phyloP scores from a whole-genome alignment of 1,140 invertebrate species.

The Trichomalopsis sarcophagae region DNA sequence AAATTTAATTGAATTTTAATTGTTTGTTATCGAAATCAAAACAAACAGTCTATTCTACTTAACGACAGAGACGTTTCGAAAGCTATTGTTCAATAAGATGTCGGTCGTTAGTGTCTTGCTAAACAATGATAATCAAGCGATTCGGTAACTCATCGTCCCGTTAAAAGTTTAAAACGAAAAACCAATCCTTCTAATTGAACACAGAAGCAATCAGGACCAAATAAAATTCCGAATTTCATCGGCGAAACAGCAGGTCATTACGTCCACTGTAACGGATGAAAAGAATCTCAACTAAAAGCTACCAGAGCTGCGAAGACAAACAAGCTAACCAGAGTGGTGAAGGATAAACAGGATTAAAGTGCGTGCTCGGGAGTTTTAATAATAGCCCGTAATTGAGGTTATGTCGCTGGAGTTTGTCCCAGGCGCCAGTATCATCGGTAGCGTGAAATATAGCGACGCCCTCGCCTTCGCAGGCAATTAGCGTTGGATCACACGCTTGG shows the following conservation, averaged over 20 bases:
- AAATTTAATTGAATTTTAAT: neutral
- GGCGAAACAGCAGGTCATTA: neutral
- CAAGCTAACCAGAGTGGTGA: neutral
- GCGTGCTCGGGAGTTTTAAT: neutral
- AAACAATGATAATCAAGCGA: slow-evolving; percentile 10
- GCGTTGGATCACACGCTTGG: slow-evolving; percentile 33
- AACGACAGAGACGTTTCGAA: neutral
- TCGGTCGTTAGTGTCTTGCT: neutral
- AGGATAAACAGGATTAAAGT: neutral
- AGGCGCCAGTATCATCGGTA: neutral
- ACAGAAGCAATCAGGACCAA: too few species aligned
- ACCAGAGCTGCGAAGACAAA: too few species aligned
- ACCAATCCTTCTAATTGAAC: neutral
- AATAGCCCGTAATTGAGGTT: slow-evolving; percentile 9
- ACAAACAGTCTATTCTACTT: neutral
- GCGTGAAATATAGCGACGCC: neutral
- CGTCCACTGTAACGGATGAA: too few species aligned
- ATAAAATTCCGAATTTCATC: neutral
- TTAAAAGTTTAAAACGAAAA: neutral
- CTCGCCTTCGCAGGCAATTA: slow-evolving; percentile 40
- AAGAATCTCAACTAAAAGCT: too few species aligned
- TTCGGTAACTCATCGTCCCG: too few species aligned
- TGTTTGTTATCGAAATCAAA: neutral
- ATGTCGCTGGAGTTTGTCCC: neutral
- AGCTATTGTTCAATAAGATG: neutral